Evolutionary conservation across 1,140 invertebrate genomes (phyloP).

Genomic region (Brachionus angularis): DNA sequence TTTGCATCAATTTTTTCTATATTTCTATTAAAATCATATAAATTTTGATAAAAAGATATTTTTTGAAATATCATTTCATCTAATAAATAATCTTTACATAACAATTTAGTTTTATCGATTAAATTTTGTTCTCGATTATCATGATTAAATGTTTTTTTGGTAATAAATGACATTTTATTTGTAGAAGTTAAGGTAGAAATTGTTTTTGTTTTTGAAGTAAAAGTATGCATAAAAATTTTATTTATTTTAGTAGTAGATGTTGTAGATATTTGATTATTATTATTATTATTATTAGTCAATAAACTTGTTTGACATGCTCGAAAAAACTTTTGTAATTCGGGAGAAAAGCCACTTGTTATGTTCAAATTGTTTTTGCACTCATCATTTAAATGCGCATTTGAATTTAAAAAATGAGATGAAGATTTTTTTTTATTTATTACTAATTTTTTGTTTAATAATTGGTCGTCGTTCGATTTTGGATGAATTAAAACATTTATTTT

Average conservation of each 20-base stretch:
- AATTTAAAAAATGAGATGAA: no score
- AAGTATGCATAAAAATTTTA: no score
- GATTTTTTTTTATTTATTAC: no score
- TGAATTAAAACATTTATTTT: neutral
- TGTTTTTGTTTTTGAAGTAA: no score
- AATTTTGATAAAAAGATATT: neutral
- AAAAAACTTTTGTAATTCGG: constrained; percentile 25
- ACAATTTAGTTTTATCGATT: constrained; percentile 8
- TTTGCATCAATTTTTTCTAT: no score
- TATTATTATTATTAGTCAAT: no score
- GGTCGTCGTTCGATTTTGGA: neutral
- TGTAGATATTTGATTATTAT: neutral
- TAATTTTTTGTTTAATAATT: no score
- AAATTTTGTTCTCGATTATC: neutral
- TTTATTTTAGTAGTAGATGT: neutral
- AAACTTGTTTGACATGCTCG: constrained; percentile 14
- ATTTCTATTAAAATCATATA: neutral
- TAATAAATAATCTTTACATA: constrained; percentile 23
- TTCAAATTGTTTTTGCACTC: constrained; percentile 5
- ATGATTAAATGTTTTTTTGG: constrained; percentile 19
- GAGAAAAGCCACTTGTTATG: constrained; percentile 5
- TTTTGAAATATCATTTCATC: constrained; percentile 28
- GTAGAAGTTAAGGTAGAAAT: no score
- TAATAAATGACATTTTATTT: neutral
- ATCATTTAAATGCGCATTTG: no score